A percentile compares a stretch with the other conserved stretches of the same genome.
Conservation (phyloP, 2,888 invertebrate species). For the Orthosia gracilis region DNA sequence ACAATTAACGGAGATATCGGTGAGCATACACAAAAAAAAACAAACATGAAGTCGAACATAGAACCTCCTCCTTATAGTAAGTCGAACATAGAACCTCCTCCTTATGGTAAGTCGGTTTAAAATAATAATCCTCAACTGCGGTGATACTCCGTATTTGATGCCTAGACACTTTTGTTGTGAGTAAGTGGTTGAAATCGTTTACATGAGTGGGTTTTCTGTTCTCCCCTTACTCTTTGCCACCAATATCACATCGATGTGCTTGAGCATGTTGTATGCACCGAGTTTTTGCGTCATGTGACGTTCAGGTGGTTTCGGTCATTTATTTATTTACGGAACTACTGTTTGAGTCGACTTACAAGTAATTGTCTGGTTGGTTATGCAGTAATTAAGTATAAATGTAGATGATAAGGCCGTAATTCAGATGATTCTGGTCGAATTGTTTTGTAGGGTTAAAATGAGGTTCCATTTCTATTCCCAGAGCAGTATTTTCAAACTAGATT, state of each 20-base stretch:
- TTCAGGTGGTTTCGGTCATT: conserved; percentile 39
- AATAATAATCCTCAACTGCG: no score
- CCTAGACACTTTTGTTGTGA: no score
- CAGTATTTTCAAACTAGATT: not conserved
- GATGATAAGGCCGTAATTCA: not conserved
- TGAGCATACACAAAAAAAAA: no score
- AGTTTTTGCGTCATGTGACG: conserved; percentile 40
- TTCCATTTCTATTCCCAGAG: not conserved
- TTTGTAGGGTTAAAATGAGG: not conserved
- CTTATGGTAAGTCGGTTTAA: no score
- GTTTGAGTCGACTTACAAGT: not conserved
- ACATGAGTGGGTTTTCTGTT: conserved; percentile 17
- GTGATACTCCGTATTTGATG: no score
- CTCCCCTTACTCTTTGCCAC: not conserved
- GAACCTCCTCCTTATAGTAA: no score
- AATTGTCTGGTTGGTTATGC: not conserved
- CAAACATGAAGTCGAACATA: no score
- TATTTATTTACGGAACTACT: conserved; percentile 23
- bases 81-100: no score
- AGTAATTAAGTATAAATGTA: not conserved
- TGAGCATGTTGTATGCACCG: conserved; percentile 27
- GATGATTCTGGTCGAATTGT: no score
- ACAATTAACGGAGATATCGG: no score
- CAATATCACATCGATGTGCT: conserved; percentile 29
- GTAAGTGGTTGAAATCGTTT: no score